A percentile compares a stretch with the other conserved stretches of the same genome.
These are phyloP conservation scores for Drosophila nr. perissopoda DNA, from an alignment of 2,888 invertebrate genomes.

Conservation along the genomic window DNA sequence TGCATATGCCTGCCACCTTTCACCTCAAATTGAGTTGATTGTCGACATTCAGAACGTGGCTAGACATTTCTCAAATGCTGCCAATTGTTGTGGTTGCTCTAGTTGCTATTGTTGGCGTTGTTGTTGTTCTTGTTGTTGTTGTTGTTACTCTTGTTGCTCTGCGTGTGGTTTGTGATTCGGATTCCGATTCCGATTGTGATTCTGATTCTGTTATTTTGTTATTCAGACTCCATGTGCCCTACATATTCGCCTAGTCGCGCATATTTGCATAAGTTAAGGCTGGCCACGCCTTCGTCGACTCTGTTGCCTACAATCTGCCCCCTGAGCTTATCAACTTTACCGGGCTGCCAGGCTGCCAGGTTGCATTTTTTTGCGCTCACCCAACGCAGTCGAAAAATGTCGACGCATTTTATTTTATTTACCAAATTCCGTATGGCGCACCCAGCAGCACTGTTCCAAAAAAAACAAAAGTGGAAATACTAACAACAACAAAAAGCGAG, in stretches of 20 bases:
- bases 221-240: slow-evolving; percentile 44
- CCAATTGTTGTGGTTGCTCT: slow-evolving; percentile 37
- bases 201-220: slow-evolving; percentile 42
- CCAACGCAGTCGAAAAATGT: slow-evolving; percentile 26
- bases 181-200: slow-evolving; percentile 27
- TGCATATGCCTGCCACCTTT: slow-evolving; percentile 45
- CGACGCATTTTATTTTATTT: slow-evolving; percentile 52
- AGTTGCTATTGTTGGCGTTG: not conserved
- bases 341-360: not conserved
- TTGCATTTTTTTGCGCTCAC: slow-evolving; percentile 35
- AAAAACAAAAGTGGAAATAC: not conserved
- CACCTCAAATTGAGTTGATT: slow-evolving; percentile 72
- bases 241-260: slow-evolving; percentile 38
- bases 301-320: not conserved
- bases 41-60: slow-evolving; percentile 70
- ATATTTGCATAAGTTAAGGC: slow-evolving; percentile 55
- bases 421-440: slow-evolving; percentile 21
- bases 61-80: slow-evolving; percentile 52
- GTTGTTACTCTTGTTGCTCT: slow-evolving; percentile 1
- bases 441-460: slow-evolving; percentile 9
- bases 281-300: slow-evolving; percentile 20
- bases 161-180: slow-evolving; percentile 36
- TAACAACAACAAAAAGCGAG: slow-evolving; percentile 1
- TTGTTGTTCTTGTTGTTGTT: not conserved
- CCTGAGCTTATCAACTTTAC: slow-evolving; percentile 25